Conservation (phyloP, 2,113 vertebrate species). For the Hoplias malabaricus region DNA sequence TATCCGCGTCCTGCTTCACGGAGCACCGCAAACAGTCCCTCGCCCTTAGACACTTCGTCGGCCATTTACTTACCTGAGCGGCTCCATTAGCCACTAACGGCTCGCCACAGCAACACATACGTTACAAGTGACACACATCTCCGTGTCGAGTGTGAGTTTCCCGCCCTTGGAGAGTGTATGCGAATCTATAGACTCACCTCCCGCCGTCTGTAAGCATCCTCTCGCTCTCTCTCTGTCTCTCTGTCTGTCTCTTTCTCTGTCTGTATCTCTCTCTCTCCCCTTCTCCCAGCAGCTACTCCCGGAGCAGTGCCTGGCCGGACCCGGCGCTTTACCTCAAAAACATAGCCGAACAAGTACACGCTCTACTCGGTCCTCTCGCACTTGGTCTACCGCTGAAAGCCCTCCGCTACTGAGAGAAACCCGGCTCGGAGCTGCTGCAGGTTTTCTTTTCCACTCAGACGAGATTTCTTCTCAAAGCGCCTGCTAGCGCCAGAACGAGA, state of each 20-base stretch:
- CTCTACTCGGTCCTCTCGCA: not conserved
- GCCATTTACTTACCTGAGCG: not conserved
- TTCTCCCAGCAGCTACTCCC: slow-evolving; percentile 67
- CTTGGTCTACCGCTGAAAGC: no score
- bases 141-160: not conserved
- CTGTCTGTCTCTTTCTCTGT: slow-evolving; percentile 45
- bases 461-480: slow-evolving; percentile 56
- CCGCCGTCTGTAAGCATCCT: slow-evolving; percentile 73
- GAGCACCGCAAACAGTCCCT: not conserved
- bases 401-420: not conserved
- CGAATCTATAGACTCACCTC: slow-evolving; percentile 67
- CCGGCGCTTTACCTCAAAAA: slow-evolving; percentile 66
- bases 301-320: slow-evolving; percentile 57
- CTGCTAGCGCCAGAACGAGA: slow-evolving; percentile 45
- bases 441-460: slow-evolving; percentile 47
- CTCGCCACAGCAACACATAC: not conserved
- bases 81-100: not conserved
- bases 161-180: not conserved
- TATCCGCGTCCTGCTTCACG: not conserved
- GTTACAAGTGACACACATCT: not conserved
- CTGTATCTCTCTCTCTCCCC: not conserved
- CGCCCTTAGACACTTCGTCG: not conserved
- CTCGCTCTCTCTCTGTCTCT: slow-evolving; percentile 59
- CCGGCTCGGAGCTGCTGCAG: no score
- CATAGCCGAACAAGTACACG: slow-evolving; percentile 41